These are phyloP conservation scores for Pseudomyrmex cubaensis DNA, from an alignment of 1,140 invertebrate species.

Conservation along the genomic window DNA sequence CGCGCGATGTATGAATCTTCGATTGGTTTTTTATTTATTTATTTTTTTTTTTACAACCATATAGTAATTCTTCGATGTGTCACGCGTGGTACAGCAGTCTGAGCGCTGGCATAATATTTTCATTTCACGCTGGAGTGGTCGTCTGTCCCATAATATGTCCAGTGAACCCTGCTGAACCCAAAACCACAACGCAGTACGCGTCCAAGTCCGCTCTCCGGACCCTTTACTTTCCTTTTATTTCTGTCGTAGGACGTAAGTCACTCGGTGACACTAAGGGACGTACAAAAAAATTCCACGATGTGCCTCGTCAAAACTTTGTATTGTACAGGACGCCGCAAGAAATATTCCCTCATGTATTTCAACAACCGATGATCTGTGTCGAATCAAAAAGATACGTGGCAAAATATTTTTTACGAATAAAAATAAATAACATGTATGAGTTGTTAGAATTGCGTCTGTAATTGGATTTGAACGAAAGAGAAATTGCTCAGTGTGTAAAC, in stretches of 20 bases:
- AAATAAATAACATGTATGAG: too few species aligned
- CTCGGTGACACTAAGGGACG: constrained; percentile 60
- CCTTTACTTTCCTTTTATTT: constrained; percentile 49
- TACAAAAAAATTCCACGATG: constrained; percentile 53
- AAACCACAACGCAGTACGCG: constrained; percentile 71
- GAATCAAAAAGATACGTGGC: background rate
- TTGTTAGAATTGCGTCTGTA: too few species aligned
- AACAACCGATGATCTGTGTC: background rate
- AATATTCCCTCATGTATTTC: background rate
- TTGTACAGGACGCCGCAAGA: constrained; percentile 29
- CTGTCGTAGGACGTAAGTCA: constrained; percentile 57
- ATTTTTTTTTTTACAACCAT: constrained; percentile 2
- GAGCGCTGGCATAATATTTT: constrained; percentile 79
- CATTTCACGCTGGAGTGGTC: constrained; percentile 80
- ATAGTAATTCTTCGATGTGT: constrained; percentile 62
- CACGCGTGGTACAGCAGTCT: constrained; percentile 60
- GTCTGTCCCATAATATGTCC: constrained; percentile 73
- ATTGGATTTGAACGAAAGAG: too few species aligned
- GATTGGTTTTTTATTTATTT: background rate
- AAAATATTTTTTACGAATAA: too few species aligned
- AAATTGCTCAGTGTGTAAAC: too few species aligned
- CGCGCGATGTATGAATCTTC: background rate
- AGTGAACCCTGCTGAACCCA: constrained; percentile 75
- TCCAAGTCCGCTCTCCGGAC: constrained; percentile 52
- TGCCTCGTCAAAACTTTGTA: constrained; percentile 18